Conservation (phyloP, 2,113 vertebrate genomes). For the Brachypodius melanocephalos region DNA sequence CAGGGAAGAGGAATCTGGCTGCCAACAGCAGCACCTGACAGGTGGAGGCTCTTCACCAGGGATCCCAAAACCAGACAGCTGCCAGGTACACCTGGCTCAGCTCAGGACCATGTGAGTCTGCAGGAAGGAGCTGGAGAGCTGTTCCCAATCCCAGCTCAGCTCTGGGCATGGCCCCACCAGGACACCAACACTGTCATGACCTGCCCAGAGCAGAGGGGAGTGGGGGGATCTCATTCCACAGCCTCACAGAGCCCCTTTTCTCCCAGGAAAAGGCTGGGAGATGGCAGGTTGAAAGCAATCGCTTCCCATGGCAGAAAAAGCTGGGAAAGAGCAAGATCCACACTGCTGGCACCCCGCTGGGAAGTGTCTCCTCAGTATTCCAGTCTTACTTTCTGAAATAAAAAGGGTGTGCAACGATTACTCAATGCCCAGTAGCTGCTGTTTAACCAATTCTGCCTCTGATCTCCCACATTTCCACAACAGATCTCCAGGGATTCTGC, state of each 20-base stretch:
- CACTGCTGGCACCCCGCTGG: not conserved
- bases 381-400: not conserved
- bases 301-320: not conserved
- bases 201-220: not conserved
- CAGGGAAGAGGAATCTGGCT: not conserved
- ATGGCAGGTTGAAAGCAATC: not conserved
- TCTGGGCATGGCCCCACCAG: not conserved
- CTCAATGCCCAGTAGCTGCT: not conserved
- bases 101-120: not conserved
- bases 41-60: not conserved
- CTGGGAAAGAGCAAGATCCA: not conserved
- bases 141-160: not conserved
- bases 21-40: not conserved
- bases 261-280: not conserved
- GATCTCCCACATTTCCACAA: not conserved
- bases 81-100: rapidly evolving
- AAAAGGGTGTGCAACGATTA: not conserved
- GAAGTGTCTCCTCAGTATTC: not conserved
- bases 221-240: not conserved
- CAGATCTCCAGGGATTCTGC: not conserved
- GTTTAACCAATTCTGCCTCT: not conserved
- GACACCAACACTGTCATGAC: rapidly evolving
- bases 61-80: not conserved
- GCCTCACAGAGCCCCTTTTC: not conserved
- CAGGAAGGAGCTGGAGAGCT: not conserved